Base-by-base conservation (phyloP, 92 coral and sea anemone genomes). In the Galaxea fascicularis region DNA sequence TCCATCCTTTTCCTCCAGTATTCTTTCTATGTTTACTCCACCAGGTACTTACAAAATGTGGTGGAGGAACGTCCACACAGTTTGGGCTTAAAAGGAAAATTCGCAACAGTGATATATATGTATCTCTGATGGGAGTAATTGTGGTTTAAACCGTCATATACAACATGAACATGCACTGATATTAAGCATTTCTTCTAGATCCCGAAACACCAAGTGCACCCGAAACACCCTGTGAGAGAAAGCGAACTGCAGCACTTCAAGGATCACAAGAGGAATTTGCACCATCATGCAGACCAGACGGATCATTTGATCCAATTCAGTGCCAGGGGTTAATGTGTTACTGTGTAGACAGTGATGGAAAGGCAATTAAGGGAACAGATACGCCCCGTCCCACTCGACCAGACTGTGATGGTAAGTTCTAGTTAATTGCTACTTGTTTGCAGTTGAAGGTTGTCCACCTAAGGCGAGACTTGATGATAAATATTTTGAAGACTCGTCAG, bases 311-410 rank as follows among this genome's bases (percentile, higher is more conserved):
- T 54, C 78, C 74, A 20, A 82, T 87, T 39, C 96, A 93, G 88
- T 93, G 96, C 59, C 45, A 85, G 64, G 90, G 81, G 18, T 74
- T 85, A 60, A 90, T 78, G 71, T 93, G 96, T 58, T 93, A 84
- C 86, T 93, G 96, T 59, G 85, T 91, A 21, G 92, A 90, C 80
- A 54, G 70, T 22, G 76, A 84, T 59, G 96, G 96, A 56, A 93
- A 62, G 74, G 73, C 80, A 54, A 86, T 94, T 51, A 59, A 80
- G 52, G 95, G 95, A 60, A 92, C 99, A 49, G 84, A 92, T 31
- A 89, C 89, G n/a, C 87, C 86, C 16, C 90, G 94, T 35, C 94
- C 98, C 64, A 83, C 81, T 35, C 87, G 87, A 90, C 96, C 98
- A 74, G 84, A 90, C 28, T 96, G 98, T 73, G 73, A 71, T 44